These are phyloP conservation scores for Etheostoma cragini DNA, from an alignment of 2,113 vertebrate genomes.

Conservation along the genomic window DNA sequence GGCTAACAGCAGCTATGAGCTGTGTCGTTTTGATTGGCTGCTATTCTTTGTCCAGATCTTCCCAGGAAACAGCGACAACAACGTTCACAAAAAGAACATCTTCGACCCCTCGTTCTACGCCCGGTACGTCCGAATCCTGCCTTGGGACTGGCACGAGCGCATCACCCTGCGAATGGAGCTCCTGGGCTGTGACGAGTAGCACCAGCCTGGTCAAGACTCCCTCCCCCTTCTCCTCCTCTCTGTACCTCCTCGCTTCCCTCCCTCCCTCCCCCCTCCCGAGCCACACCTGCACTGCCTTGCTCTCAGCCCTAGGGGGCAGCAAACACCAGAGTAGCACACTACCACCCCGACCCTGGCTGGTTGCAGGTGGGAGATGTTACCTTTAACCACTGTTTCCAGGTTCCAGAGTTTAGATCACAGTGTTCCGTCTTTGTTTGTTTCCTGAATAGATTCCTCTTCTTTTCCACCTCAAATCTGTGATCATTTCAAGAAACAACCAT, in stretches of 20 bases:
- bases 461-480: slow-evolving; percentile 39
- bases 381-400: slow-evolving; percentile 39
- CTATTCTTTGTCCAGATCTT: slow-evolving; percentile 86
- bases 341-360: slow-evolving; percentile 34
- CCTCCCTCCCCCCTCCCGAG: slow-evolving; percentile 43
- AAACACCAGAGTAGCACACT: slow-evolving; percentile 65
- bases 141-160: slow-evolving; percentile 93
- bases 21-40: not conserved
- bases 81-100: slow-evolving; percentile 94
- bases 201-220: not conserved
- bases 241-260: slow-evolving; percentile 19
- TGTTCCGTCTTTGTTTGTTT: not conserved
- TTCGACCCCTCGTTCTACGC: slow-evolving; percentile 87
- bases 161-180: slow-evolving; percentile 96
- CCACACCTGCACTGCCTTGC: slow-evolving; percentile 80
- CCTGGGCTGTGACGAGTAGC: slow-evolving; percentile 91
- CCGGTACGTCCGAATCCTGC: slow-evolving; percentile 91
- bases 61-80: slow-evolving; percentile 93
- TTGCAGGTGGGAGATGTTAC: slow-evolving; percentile 40
- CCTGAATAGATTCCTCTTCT: slow-evolving; percentile 27
- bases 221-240: not conserved
- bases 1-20: not conserved
- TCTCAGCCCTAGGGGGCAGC: slow-evolving; percentile 77
- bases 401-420: not conserved
- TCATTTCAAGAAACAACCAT: not conserved